Evolutionary conservation across 2,888 invertebrate genomes (phyloP), one percentile per base, ranked within the genome.

Genomic region (Meiosimyza decipiens): DNA sequence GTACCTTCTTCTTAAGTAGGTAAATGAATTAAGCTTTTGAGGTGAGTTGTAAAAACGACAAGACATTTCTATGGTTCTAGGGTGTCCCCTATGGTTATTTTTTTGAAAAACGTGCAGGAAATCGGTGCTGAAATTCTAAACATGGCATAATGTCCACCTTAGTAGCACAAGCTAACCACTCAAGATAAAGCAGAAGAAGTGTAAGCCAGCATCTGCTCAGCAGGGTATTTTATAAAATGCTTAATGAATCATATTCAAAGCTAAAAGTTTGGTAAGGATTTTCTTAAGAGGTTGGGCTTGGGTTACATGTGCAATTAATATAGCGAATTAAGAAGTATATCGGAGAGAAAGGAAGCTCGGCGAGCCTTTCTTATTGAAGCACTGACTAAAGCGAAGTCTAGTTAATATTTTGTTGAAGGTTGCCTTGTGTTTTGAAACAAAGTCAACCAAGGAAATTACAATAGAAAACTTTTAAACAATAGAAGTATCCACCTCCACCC

Each of bases 11-110:
- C 77, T 75, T 79, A 79, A 80, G 81, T 79, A 80, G 80, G 79
- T 80, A 80, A 81, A 80, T 80, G 80, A 79, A 80, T 79, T 78
- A 75, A 70, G 72, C 66, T 73, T 71, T 67, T 75, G 73, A 73
- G 74, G 73, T 75, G 65, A 69, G 62, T 54, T 55, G 47, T 54
- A 60, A 68, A 64, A 71, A 69, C 62, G 62, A 63, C 64, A 66
- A 64, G 68, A 73, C 69, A 54, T 50, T 55, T 63, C 51, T 15
- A 49, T 49, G 52, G 47, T 52, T 68, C 15, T 68, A 50, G 16
- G 16, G 64, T 40, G 40, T 6, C 40, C 40, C 40, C 4, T 40
- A 9, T 7, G 1, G 9, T 9, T 40, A 0, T 3, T 40, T 2
- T 1, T 40, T 40, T 9, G 9, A 6, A 40, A 40, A 40, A 40